Conservation (phyloP, 2,888 invertebrate genomes). For the Limnephilus auricula region DNA sequence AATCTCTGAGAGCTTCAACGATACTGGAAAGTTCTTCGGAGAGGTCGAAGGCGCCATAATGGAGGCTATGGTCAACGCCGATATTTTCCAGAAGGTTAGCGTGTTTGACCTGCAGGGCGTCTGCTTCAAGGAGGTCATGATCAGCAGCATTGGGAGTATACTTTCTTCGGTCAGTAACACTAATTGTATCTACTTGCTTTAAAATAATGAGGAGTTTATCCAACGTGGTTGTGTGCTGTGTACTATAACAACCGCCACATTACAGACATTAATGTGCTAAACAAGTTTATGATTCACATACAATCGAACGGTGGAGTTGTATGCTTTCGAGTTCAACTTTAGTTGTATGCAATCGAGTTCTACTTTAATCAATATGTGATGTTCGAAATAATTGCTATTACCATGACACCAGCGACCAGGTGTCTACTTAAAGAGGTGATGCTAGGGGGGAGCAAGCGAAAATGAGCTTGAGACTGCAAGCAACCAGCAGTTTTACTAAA, state of each 20-base stretch:
- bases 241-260: not conserved
- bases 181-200: slow-evolving; percentile 58
- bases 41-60: slow-evolving; percentile 87
- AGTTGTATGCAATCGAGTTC: too few species aligned
- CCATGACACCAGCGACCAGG: not conserved
- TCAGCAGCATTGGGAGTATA: slow-evolving; percentile 70
- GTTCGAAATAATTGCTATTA: too few species aligned
- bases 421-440: not conserved
- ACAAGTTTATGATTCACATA: too few species aligned
- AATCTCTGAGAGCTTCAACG: slow-evolving; percentile 81
- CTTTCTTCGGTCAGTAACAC: slow-evolving; percentile 70
- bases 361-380: too few species aligned
- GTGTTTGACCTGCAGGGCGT: slow-evolving; percentile 92
- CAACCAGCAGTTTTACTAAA: not conserved
- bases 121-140: slow-evolving; percentile 77
- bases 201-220: not conserved
- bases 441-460: not conserved
- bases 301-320: not conserved
- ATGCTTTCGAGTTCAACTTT: not conserved
- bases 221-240: not conserved
- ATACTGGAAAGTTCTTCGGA: slow-evolving; percentile 92
- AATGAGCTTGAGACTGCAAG: not conserved
- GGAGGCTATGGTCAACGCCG: slow-evolving; percentile 83
- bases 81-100: slow-evolving; percentile 85
- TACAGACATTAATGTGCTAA: not conserved